A percentile compares a stretch with the other conserved stretches of the same genome.
Evolutionary conservation across 2,888 invertebrate genomes (phyloP).

Genomic region (Dilophus febrilis): DNA sequence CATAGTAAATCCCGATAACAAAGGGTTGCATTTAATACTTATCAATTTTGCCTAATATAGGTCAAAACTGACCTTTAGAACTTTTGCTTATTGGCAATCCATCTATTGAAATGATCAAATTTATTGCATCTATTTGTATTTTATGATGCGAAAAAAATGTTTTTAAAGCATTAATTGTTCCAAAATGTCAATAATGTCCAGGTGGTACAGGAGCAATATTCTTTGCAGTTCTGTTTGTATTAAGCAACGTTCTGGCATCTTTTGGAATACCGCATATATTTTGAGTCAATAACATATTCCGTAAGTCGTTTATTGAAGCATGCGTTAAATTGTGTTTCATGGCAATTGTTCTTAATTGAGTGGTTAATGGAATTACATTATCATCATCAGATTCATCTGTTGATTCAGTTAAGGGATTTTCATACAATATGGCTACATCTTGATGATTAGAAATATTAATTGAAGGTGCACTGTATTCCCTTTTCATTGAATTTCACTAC

Average conservation of each 20-base stretch:
- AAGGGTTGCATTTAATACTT: not conserved
- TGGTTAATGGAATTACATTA: too few relatives aligned
- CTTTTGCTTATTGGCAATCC: slow-evolving; percentile 4
- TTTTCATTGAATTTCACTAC: too few relatives aligned
- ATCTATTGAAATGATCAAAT: slow-evolving; percentile 4
- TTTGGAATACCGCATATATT: too few relatives aligned
- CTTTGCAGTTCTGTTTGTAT: not conserved
- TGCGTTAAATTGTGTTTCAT: too few relatives aligned
- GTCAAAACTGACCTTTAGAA: slow-evolving; percentile 5
- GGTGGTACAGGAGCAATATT: not conserved
- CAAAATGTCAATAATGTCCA: slow-evolving; percentile 3
- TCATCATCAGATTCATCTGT: too few relatives aligned
- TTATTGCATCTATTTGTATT: not conserved
- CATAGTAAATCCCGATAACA: slow-evolving; percentile 4
- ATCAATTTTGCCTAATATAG: not conserved
- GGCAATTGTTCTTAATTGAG: too few relatives aligned
- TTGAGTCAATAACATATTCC: too few relatives aligned
- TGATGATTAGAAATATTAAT: too few relatives aligned
- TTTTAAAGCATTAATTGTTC: not conserved
- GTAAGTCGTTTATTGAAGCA: too few relatives aligned
- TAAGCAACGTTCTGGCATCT: slow-evolving; percentile 3
- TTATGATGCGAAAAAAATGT: not conserved
- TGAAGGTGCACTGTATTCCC: too few relatives aligned
- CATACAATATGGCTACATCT: too few relatives aligned
- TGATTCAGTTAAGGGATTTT: too few relatives aligned